Evolutionary conservation across 2,113 vertebrate genomes (phyloP).

Genomic region (Caretta caretta): DNA sequence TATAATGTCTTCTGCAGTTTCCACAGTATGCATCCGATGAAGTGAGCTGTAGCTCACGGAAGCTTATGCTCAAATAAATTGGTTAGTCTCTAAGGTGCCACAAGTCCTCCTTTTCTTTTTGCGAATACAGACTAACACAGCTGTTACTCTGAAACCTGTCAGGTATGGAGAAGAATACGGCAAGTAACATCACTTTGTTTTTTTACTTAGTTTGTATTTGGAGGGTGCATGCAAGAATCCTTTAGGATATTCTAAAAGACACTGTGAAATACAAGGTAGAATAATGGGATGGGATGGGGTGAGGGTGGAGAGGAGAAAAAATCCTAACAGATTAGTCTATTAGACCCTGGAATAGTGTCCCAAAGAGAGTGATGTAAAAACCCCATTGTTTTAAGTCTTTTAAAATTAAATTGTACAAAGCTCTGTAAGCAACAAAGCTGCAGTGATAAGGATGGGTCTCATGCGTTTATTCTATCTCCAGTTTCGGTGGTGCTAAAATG

Average conservation of each 20-base stretch:
- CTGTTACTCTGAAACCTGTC: too few species aligned
- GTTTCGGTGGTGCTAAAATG: fast-evolving
- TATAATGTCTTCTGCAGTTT: too few species aligned
- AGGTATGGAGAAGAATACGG: background rate
- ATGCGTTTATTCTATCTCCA: background rate
- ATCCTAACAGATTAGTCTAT: fast-evolving
- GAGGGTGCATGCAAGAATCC: background rate
- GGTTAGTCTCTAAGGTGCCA: too few species aligned
- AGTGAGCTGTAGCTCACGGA: too few species aligned
- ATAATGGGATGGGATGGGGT: background rate
- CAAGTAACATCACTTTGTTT: background rate
- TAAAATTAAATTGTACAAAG: background rate
- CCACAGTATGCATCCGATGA: too few species aligned
- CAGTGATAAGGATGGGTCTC: background rate
- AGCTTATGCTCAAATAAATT: too few species aligned
- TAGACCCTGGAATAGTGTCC: background rate
- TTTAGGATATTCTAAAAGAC: background rate
- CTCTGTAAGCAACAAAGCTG: background rate
- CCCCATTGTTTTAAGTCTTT: background rate
- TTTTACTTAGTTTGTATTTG: background rate
- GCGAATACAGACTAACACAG: too few species aligned
- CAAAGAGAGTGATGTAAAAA: background rate
- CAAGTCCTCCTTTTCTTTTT: too few species aligned
- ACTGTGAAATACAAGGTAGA: background rate
- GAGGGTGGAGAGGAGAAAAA: too few species aligned